Conservation (phyloP, 2,888 invertebrate genomes). For the Pandemis heparana region DNA sequence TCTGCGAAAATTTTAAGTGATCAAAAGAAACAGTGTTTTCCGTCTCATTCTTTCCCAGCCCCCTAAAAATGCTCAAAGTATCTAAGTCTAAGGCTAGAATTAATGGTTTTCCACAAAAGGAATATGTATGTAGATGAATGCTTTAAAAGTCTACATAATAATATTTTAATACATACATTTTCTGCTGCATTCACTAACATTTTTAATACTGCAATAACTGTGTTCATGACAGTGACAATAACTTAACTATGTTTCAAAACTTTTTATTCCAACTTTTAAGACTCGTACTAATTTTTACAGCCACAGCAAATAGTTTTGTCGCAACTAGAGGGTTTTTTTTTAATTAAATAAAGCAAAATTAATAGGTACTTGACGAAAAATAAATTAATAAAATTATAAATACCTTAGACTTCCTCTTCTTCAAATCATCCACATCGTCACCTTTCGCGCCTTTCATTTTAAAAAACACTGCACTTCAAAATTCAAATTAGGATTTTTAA, state of each 20-base stretch:
- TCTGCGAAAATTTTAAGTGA: too few relatives aligned
- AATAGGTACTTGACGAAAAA: background rate
- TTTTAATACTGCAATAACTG: background rate
- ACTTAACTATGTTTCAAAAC: background rate
- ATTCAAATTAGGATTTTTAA: background rate
- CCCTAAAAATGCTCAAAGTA: too few relatives aligned
- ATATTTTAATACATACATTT: background rate
- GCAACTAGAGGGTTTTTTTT: background rate
- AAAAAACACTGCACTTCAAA: slow-evolving; percentile 9
- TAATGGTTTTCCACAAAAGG: too few relatives aligned
- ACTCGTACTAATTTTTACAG: background rate
- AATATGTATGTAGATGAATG: too few relatives aligned
- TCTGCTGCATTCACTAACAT: background rate
- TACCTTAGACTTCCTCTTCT: slow-evolving; percentile 34
- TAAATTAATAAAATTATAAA: background rate
- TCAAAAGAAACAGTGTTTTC: too few relatives aligned
- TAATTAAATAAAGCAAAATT: background rate
- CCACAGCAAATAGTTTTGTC: background rate
- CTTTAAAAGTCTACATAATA: background rate
- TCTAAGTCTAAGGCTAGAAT: too few relatives aligned
- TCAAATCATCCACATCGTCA: slow-evolving; percentile 21
- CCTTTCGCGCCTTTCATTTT: slow-evolving; percentile 17
- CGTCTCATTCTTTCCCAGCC: too few relatives aligned
- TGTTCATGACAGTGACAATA: background rate
- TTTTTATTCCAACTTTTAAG: background rate